Percentiles rank a stretch among this genome's conserved stretches.
Conservation (phyloP, 2,797 vertebrate species). For the Florisuga fusca region DNA sequence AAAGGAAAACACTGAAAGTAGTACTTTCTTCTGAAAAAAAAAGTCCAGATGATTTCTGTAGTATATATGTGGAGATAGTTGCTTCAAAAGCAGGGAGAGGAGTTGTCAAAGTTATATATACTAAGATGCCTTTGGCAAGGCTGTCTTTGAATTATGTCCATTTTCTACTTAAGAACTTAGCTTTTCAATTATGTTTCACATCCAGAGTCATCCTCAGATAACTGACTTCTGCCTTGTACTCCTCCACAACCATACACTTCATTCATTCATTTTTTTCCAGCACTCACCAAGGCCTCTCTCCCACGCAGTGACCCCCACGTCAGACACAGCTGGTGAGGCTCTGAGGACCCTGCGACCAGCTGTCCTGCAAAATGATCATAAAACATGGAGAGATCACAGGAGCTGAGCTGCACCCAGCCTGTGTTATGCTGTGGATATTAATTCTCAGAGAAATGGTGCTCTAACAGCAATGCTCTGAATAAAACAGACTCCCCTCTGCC, state of each 20-base stretch:
- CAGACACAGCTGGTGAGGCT: not conserved
- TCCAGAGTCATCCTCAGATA: not conserved
- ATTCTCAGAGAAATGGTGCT: not conserved
- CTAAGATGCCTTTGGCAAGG: not conserved
- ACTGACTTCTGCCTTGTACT: not conserved
- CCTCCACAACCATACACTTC: not conserved
- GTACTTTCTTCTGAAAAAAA: not conserved
- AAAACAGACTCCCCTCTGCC: not conserved
- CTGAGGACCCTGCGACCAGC: not conserved
- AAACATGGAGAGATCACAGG: fast-evolving
- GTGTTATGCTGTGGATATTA: not conserved
- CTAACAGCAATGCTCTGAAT: not conserved
- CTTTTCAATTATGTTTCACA: not conserved
- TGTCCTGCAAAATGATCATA: not conserved
- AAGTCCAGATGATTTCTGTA: not conserved
- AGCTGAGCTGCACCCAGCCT: not conserved
- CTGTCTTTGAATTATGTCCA: not conserved
- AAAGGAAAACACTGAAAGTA: not conserved
- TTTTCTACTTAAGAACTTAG: not conserved
- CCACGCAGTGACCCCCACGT: not conserved
- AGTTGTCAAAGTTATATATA: not conserved
- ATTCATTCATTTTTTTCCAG: not conserved
- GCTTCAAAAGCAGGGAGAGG: not conserved
- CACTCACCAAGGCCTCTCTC: not conserved
- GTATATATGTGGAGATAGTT: not conserved